Evolutionary conservation across 1,140 invertebrate genomes (phyloP), one percentile per base, ranked within the genome.

Genomic region (Portunus trituberculatus): DNA sequence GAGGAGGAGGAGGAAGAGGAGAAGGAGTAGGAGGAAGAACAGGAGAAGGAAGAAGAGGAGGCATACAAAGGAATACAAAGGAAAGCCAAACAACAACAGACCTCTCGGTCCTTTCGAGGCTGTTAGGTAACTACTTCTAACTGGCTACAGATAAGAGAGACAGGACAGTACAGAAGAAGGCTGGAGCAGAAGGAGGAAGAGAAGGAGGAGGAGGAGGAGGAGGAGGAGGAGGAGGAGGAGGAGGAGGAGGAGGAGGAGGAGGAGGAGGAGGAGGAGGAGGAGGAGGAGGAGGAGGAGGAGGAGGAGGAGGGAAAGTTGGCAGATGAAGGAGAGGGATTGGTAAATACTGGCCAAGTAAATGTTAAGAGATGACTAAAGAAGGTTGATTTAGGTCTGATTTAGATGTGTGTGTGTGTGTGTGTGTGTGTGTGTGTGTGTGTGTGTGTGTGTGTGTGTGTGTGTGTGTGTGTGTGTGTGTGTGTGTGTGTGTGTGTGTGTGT

Each of bases 341-440:
- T n/a, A 76, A 76, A 76, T 20, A 76, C 67, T 76, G 25, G 67
- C 67, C 67, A 76, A 76, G 67, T 76, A 76, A 76, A 76, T 76
- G 67, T 76, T 76, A 59, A 59, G 67, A 76, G 67, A 76, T 76
- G 67, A 76, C 67, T 76, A 76, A 25, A 76, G 67, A 76, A 76
- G 20, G 67, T 76, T 76, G 67, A 76, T 25, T 76, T 76, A 76
- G 67, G 67, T 76, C 67, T 76, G 67, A 76, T 76, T 76, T 76
- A 76, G 67, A 76, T 76, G 0, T 59, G 52, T 59, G 12, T n/a
- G 67, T 76, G 67, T 76, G 67, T 25, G n/a, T 25, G 67, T 25
- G 67, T 25, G 67, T 25, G 67, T 25, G 67, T 25, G 20, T 25
- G 67, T n/a, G 20, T 25, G 67, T 76, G 20, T 76, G 67, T 25